Conservation (phyloP, 2,113 vertebrate genomes). For the Aphyosemion australe region DNA sequence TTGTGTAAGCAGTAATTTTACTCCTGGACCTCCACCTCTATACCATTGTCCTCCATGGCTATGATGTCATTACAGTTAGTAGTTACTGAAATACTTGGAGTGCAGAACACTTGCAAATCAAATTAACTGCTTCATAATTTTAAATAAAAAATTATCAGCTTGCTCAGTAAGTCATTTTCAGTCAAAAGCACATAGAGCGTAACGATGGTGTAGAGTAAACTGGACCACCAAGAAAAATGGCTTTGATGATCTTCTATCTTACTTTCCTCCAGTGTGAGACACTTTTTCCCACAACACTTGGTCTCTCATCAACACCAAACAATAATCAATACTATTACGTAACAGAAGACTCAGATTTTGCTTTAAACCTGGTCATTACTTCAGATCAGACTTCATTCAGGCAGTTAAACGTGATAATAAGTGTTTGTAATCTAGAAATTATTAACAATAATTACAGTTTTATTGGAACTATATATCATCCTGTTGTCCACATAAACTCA, state of each 20-base stretch:
- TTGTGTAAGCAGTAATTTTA: conserved; percentile 62
- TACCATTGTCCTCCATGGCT: no score
- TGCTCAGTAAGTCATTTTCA: no score
- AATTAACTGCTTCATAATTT: conserved; percentile 35
- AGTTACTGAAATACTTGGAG: no score
- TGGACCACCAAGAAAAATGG: conserved; percentile 60
- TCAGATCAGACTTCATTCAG: conserved; percentile 15
- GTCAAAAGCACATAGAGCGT: no score
- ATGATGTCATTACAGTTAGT: conserved; percentile 71
- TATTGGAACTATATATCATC: neutral
- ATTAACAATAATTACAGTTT: conserved; percentile 17
- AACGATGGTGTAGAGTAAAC: no score
- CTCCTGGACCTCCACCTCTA: conserved; percentile 49
- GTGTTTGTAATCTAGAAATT: conserved; percentile 6
- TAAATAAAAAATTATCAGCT: conserved; percentile 1
- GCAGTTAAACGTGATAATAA: conserved; percentile 12
- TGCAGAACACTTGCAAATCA: conserved; percentile 64
- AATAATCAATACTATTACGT: conserved; percentile 32
- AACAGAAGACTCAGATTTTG: conserved; percentile 12
- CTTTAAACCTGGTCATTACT: conserved; percentile 37
- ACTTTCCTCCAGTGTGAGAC: no score
- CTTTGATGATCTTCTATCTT: no score
- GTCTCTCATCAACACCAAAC: conserved; percentile 19
- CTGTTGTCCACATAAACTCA: no score
- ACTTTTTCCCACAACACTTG: conserved; percentile 6